These are phyloP conservation scores for Myodes glareolus DNA, from an alignment of 2,113 vertebrate species.

Conservation along the genomic window DNA sequence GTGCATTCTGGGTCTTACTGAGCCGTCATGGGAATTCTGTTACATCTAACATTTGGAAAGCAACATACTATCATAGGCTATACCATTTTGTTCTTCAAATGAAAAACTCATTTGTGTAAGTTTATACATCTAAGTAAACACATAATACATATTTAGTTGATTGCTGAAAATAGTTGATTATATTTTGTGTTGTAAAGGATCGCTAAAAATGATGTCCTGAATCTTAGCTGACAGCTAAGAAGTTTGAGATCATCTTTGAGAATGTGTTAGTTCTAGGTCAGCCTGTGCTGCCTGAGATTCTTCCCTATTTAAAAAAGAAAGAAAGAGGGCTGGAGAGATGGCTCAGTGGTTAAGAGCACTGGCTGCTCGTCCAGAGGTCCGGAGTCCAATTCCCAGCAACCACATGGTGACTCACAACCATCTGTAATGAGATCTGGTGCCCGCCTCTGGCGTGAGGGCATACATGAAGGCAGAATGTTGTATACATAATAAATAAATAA, in stretches of 20 bases:
- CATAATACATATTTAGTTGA: neutral
- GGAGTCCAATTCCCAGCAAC: too few species aligned
- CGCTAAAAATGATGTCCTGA: neutral
- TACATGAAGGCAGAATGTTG: too few species aligned
- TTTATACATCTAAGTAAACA: neutral
- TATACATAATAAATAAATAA: too few species aligned
- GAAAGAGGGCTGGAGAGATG: too few species aligned
- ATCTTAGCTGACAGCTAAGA: neutral
- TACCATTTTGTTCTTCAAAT: neutral
- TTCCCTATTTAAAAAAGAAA: neutral
- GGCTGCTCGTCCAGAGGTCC: too few species aligned
- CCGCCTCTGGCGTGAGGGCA: too few species aligned
- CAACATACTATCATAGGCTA: neutral
- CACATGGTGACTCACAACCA: too few species aligned
- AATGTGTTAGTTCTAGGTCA: neutral
- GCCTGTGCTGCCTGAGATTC: neutral
- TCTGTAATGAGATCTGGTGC: too few species aligned
- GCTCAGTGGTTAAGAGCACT: too few species aligned
- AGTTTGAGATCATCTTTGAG: neutral
- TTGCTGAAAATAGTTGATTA: conserved; percentile 35
- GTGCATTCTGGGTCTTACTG: neutral
- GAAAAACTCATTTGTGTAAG: neutral
- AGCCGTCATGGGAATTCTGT: neutral
- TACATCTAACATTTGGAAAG: neutral
- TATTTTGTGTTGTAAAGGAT: conserved; percentile 22